Evolutionary conservation across 35 echinoderm and acorn worm species (phyloP).

Genomic region (Heliocidaris erythrogramma): DNA sequence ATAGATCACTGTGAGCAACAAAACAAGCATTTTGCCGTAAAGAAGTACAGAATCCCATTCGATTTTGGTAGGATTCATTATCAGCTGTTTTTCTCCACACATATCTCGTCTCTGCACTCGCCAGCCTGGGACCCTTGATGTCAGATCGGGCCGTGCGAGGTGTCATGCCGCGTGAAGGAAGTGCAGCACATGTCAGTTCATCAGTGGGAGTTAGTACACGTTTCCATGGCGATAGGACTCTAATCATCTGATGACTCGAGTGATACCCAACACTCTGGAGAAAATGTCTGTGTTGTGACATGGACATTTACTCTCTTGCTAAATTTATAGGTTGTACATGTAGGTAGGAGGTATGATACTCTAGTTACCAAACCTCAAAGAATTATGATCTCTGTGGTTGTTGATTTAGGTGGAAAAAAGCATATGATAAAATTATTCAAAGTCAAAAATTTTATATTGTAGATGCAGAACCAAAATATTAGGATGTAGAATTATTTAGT

Average conservation of each 20-base stretch:
- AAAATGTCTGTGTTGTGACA: background rate
- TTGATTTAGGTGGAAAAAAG: too few species aligned
- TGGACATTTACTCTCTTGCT: constrained; percentile 15
- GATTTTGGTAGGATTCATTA: background rate
- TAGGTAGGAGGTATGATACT: background rate
- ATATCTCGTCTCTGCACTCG: constrained; percentile 17
- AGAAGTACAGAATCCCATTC: background rate
- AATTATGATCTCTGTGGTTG: background rate
- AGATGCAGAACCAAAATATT: too few species aligned
- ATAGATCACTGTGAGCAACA: background rate
- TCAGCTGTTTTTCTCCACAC: constrained; percentile 4
- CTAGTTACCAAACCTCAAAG: background rate
- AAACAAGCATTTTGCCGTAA: background rate
- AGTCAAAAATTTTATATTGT: too few species aligned
- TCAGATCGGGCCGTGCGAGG: constrained; percentile 20
- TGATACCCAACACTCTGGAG: background rate
- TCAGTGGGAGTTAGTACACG: background rate
- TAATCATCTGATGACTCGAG: constrained; percentile 14
- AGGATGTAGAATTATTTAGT: too few species aligned
- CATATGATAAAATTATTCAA: too few species aligned
- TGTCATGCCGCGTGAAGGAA: constrained; percentile 21
- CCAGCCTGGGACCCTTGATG: constrained; percentile 6
- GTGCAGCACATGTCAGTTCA: constrained; percentile 2
- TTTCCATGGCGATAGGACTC: constrained; percentile 34
- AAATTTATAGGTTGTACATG: background rate